Conservation (phyloP, 2,113 vertebrate species). For the Euleptes europaea region DNA sequence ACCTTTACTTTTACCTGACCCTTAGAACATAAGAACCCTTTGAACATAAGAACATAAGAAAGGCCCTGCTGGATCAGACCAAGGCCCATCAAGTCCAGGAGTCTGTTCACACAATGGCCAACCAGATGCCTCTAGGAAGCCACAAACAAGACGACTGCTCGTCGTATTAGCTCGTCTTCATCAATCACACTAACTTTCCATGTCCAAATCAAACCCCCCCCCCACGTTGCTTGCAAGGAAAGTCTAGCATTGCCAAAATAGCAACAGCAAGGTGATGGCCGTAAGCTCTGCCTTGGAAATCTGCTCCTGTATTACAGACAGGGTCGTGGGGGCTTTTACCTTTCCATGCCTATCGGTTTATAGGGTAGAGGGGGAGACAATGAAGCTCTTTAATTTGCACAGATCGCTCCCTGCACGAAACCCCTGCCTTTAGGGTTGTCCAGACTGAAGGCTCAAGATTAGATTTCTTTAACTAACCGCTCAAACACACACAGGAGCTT, state of each 20-base stretch:
- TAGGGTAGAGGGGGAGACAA: constrained; percentile 6
- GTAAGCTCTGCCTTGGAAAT: not conserved
- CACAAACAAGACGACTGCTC: too few relatives aligned
- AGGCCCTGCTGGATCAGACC: too few relatives aligned
- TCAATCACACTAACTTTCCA: not conserved
- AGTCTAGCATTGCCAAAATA: not conserved
- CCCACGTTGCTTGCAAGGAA: fast-evolving
- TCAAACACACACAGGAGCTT: not conserved
- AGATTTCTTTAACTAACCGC: constrained; percentile 35
- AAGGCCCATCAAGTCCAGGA: too few relatives aligned
- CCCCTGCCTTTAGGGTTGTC: constrained; percentile 22
- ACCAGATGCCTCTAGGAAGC: too few relatives aligned
- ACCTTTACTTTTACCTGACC: too few relatives aligned
- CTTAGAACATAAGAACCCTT: too few relatives aligned
- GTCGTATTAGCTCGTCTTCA: not conserved
- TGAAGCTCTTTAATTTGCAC: constrained; percentile 24
- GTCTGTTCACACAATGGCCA: too few relatives aligned
- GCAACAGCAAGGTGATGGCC: not conserved
- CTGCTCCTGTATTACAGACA: not conserved
- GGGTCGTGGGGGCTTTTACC: not conserved
- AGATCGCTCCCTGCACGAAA: constrained; percentile 39
- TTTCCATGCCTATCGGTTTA: not conserved
- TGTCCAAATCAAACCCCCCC: fast-evolving
- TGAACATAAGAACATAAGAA: too few relatives aligned
- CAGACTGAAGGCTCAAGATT: constrained; percentile 24